phyloP scores from a whole-genome alignment of 1,140 invertebrate genomes.

The Cecropterus lyciades region DNA sequence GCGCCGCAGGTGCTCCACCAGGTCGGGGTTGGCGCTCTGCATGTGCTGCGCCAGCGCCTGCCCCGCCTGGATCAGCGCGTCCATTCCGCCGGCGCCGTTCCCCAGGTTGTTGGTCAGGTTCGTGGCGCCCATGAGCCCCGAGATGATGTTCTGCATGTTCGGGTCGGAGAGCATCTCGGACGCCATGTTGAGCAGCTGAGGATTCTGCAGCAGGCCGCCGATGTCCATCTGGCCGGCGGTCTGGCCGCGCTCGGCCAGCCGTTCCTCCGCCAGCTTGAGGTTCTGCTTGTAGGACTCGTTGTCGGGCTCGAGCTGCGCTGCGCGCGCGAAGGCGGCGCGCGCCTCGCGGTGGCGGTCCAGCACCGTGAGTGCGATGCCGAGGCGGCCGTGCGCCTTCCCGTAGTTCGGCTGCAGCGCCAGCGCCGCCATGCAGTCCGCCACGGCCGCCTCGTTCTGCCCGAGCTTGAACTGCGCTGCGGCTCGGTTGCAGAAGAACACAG shows the following conservation, averaged over 20 bases:
- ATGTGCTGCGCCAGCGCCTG: constrained; percentile 81
- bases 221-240: constrained; percentile 82
- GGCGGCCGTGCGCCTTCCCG: constrained; percentile 96
- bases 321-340: constrained; percentile 93
- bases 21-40: constrained; percentile 77
- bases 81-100: constrained; percentile 48
- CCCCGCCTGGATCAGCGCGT: constrained; percentile 72
- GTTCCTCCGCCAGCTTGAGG: constrained; percentile 86
- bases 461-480: constrained; percentile 96
- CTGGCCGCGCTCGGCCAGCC: constrained; percentile 51
- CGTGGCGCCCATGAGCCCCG: constrained; percentile 64
- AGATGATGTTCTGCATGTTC: constrained; percentile 89
- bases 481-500: constrained; percentile 97
- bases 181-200: constrained; percentile 91
- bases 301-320: constrained; percentile 95
- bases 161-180: constrained; percentile 91
- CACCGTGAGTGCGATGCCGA: constrained; percentile 95
- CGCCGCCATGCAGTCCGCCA: constrained; percentile 95
- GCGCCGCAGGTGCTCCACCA: constrained; percentile 74
- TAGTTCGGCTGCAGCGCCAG: constrained; percentile 95
- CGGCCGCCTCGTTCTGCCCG: constrained; percentile 91
- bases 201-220: constrained; percentile 88
- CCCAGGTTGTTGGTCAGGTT: constrained; percentile 21
- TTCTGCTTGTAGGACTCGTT: constrained; percentile 97
- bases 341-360: constrained; percentile 93